Evolutionary conservation across 1,140 invertebrate genomes (phyloP).

Genomic region (Drosophila ambigua): DNA sequence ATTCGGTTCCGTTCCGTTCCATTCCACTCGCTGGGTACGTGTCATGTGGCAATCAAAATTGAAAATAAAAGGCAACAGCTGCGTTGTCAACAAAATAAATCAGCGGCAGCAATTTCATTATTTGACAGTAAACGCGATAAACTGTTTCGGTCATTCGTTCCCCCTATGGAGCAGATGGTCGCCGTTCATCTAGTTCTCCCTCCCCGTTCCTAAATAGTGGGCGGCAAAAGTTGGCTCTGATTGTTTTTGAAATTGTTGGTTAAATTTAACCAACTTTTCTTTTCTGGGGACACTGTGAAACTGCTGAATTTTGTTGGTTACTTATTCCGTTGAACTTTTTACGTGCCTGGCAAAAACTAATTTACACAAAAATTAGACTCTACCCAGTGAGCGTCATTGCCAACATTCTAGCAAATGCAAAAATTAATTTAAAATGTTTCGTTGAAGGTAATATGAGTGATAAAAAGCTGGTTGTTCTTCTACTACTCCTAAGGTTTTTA

Average conservation of each 20-base stretch:
- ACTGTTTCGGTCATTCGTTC: constrained; percentile 51
- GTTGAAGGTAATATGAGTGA: too few relatives aligned
- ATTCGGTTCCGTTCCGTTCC: constrained; percentile 5
- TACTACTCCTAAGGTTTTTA: too few relatives aligned
- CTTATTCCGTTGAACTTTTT: too few relatives aligned
- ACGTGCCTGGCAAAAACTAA: too few relatives aligned
- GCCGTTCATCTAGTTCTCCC: background rate
- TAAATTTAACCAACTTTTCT: too few relatives aligned
- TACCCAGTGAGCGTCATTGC: too few relatives aligned
- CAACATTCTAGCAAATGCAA: too few relatives aligned
- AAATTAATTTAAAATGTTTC: too few relatives aligned
- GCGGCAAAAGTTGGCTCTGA: constrained; percentile 17
- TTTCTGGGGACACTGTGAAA: too few relatives aligned
- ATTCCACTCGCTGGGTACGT: constrained; percentile 12
- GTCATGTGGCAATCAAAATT: constrained; percentile 74
- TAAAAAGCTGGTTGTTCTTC: too few relatives aligned
- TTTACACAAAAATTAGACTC: too few relatives aligned
- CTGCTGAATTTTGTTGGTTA: too few relatives aligned
- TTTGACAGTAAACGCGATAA: constrained; percentile 82
- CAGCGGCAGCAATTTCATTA: constrained; percentile 79
- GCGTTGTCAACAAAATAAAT: constrained; percentile 80
- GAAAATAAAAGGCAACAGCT: constrained; percentile 82
- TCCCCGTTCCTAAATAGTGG: constrained; percentile 17
- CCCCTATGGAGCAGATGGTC: constrained; percentile 21
- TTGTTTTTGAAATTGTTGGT: constrained; percentile 23